Base-by-base conservation (phyloP, 2,113 vertebrate species). In the Ondatra zibethicus region DNA sequence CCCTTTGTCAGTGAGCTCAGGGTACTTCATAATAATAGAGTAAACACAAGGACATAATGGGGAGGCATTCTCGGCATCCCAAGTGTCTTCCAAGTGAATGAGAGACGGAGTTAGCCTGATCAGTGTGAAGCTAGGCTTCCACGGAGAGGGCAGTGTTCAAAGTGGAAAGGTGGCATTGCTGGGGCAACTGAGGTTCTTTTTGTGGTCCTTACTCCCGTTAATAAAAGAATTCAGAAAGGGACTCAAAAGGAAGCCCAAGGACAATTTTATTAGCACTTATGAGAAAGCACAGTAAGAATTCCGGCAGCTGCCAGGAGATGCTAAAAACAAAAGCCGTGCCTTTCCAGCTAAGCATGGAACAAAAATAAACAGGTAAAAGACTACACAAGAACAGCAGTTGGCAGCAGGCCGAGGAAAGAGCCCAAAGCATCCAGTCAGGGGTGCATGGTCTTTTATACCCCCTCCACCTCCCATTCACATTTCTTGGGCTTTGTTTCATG, bases 1-100 rank as follows among this genome's bases (percentile, higher is more conserved):
- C 50, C 95, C 85, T 96, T 93, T 95, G 47, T 89, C 85, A 68
- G 1, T 39, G 80, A 95, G 80, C 76, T 50, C 21, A 25, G 78
- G 85, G n/a, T 81, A 47, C 82, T 95, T 94, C 45, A 27, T 27
- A 70, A 75, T 27, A 94, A 84, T 52, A 95, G 50, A 92, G 78
- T 70, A 93, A 96, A 84, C 86, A 27, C 50, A 78, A 89, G 89
- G 36, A 61, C 36, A 65, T 73, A 84, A 88, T 31, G 78, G 33
- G 39, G 80, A 91, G 58, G 12, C 42, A 47, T 66, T 72, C 70
- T 84, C 11, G 14, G n/a, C 78, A 61, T 45, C 47, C 55, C 4
- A 8, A 42, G 47, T 14, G 33, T 86, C 77, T 81, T 47, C 47
- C 66, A 33, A 70, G 73, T 45, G 63, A 65, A 45, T 2, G 14